A percentile compares a stretch with the other conserved stretches of the same genome.
phyloP scores from a whole-genome alignment of 2,797 vertebrate genomes.

The Acridotheres tristis region DNA sequence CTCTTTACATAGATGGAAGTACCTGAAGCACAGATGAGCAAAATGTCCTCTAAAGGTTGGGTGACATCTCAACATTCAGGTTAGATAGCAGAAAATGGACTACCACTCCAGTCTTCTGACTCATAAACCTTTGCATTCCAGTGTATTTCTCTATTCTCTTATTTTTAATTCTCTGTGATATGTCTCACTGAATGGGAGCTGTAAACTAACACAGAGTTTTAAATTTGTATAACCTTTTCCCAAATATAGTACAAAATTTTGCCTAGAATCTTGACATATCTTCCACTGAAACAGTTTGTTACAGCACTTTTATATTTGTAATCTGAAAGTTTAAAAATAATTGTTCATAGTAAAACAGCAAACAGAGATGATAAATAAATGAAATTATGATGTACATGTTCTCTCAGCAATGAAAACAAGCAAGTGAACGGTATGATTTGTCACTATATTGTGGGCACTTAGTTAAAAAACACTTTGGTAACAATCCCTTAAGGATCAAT shows the following conservation, averaged over 20 bases:
- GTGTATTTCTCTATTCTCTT: background rate
- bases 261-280: background rate
- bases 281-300: background rate
- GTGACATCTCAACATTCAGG: background rate
- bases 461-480: conserved; percentile 62
- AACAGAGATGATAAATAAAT: conserved; percentile 57
- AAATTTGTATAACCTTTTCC: background rate
- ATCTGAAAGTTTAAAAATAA: conserved; percentile 45
- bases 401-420: conserved; percentile 26
- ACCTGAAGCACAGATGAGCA: background rate
- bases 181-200: background rate
- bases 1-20: background rate
- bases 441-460: background rate
- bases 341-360: conserved; percentile 20
- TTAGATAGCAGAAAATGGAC: background rate
- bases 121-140: background rate
- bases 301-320: conserved; percentile 27
- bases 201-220: background rate
- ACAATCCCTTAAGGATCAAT: conserved; percentile 49
- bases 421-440: background rate
- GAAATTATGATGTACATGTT: conserved; percentile 28
- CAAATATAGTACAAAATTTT: background rate
- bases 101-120: background rate
- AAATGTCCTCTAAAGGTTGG: background rate
- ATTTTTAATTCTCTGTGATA: background rate